phyloP scores from a whole-genome alignment of 2,888 invertebrate genomes.

The Molorchus minor region DNA sequence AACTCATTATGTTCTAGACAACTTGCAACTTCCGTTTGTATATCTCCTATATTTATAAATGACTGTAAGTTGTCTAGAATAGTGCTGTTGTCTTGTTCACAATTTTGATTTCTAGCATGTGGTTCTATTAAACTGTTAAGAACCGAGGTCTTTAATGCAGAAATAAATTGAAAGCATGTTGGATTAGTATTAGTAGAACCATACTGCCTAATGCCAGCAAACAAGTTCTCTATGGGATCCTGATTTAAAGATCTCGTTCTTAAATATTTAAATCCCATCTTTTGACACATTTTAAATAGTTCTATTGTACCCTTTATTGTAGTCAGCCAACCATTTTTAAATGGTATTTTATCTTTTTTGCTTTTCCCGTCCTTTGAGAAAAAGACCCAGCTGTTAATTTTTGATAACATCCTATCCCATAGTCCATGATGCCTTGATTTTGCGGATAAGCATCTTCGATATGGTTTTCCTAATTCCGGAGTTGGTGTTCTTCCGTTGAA shows the following conservation, averaged over 20 bases:
- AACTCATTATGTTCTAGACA: neutral
- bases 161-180: neutral
- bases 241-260: conserved; percentile 17
- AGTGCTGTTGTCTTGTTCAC: neutral
- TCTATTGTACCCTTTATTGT: conserved; percentile 15
- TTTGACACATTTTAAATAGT: conserved; percentile 7
- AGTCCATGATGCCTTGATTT: conserved; percentile 16
- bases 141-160: neutral
- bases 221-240: neutral
- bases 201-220: neutral
- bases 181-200: neutral
- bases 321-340: conserved; percentile 31
- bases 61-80: neutral
- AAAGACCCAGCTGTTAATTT: conserved; percentile 28
- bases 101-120: neutral
- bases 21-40: neutral
- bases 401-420: conserved; percentile 14
- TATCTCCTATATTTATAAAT: neutral
- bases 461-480: conserved; percentile 21
- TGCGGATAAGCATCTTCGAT: conserved; percentile 20
- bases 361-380: neutral
- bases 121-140: neutral
- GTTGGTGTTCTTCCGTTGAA: conserved; percentile 26
- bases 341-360: conserved; percentile 26
- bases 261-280: conserved; percentile 14